Percentiles rank a stretch among this genome's conserved stretches.
Evolutionary conservation across 2,888 invertebrate species (phyloP).

Genomic region (Chrysodeixis includens): DNA sequence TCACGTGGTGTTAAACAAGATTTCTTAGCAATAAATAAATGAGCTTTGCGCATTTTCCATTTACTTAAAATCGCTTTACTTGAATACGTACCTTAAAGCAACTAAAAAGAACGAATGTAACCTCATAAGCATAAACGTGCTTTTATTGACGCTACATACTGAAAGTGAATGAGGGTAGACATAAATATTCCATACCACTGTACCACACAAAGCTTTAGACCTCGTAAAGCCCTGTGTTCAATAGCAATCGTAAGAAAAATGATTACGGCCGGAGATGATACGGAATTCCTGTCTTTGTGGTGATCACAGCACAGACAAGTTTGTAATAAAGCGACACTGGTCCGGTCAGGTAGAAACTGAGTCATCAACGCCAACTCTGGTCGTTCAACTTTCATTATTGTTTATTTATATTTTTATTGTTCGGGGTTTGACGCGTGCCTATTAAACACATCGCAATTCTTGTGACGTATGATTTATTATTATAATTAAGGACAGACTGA

Average conservation of each 20-base stretch:
- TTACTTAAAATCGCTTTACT: too few relatives aligned
- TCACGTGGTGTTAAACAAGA: background rate
- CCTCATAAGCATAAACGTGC: conserved; percentile 1
- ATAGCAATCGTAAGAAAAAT: conserved; percentile 42
- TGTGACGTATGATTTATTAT: conserved; percentile 47
- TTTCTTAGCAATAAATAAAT: background rate
- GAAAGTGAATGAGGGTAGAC: conserved; percentile 24
- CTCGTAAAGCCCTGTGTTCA: conserved; percentile 37
- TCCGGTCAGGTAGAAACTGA: conserved; percentile 83
- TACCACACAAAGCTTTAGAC: conserved; percentile 40
- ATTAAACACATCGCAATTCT: conserved; percentile 42
- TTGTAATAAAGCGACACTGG: conserved; percentile 67
- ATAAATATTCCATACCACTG: conserved; percentile 21
- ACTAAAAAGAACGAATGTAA: background rate
- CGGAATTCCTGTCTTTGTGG: conserved; percentile 74
- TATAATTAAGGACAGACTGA: background rate
- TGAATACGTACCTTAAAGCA: background rate
- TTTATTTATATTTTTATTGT: conserved; percentile 83
- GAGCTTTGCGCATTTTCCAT: too few relatives aligned
- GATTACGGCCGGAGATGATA: conserved; percentile 60
- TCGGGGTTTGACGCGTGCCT: conserved; percentile 72
- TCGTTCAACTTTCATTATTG: conserved; percentile 86
- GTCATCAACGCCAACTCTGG: conserved; percentile 77
- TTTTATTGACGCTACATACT: conserved; percentile 15
- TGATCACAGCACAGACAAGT: conserved; percentile 71